Conservation (phyloP, 2,888 invertebrate species). For the Stenurella melanura region DNA sequence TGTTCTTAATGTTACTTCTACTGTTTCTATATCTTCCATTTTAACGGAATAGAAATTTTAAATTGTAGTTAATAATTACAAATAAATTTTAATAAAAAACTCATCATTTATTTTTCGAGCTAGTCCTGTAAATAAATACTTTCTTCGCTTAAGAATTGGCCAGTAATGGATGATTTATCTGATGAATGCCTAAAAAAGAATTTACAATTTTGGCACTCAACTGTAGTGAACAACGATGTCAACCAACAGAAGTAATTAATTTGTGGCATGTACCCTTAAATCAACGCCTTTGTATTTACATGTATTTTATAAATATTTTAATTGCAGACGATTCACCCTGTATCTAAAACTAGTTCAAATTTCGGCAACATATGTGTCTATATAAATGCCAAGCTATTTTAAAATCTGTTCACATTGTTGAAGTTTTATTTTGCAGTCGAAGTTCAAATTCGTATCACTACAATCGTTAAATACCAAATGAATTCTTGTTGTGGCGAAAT, state of each 20-base stretch:
- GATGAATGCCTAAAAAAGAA: no score
- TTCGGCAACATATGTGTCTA: conserved; percentile 9
- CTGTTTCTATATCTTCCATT: no score
- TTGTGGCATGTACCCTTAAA: not conserved
- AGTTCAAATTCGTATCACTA: conserved; percentile 30
- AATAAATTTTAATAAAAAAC: no score
- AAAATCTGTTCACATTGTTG: conserved; percentile 16
- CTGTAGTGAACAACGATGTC: not conserved
- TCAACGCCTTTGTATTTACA: not conserved
- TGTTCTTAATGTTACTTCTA: no score
- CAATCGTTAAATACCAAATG: conserved; percentile 27
- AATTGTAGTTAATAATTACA: no score
- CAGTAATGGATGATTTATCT: no score
- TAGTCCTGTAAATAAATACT: no score
- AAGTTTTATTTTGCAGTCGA: conserved; percentile 22
- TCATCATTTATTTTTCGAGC: no score
- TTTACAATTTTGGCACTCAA: not conserved
- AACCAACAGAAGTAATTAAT: not conserved
- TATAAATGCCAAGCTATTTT: conserved; percentile 17
- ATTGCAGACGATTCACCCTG: not conserved
- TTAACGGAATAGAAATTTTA: no score
- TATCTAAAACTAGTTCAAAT: conserved; percentile 20
- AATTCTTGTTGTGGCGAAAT: conserved; percentile 14
- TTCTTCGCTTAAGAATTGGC: no score
- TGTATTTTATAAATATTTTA: not conserved